phyloP scores from a whole-genome alignment of 23 tunicate genomes.

The Halocynthia roretzi region DNA sequence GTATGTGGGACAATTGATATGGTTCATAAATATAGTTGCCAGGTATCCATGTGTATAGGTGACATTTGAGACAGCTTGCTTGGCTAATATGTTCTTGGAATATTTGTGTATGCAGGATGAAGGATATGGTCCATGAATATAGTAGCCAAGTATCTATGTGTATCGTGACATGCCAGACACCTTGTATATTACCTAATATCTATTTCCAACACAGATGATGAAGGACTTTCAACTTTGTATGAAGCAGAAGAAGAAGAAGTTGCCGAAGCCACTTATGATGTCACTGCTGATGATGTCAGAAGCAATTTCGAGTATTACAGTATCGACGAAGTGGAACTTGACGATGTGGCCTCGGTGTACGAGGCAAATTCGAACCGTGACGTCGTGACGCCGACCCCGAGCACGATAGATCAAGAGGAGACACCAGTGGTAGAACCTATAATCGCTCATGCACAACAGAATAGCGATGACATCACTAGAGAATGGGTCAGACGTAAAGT shows the following conservation, averaged over 20 bases:
- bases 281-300: slow-evolving; percentile 59
- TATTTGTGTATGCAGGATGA: no score
- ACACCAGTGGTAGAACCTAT: no score
- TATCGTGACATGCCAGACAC: no score
- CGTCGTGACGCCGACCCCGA: slow-evolving; percentile 16
- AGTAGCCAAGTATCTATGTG: no score
- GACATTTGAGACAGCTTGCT: no score
- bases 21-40: no score
- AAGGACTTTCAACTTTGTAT: slow-evolving; percentile 77
- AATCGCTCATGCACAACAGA: neutral
- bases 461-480: slow-evolving; percentile 19
- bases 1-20: no score
- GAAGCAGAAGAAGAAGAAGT: slow-evolving; percentile 68
- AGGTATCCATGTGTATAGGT: no score
- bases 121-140: no score
- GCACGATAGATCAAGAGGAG: neutral
- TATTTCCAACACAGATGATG: slow-evolving; percentile 20
- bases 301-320: slow-evolving; percentile 26
- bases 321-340: slow-evolving; percentile 13
- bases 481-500: slow-evolving; percentile 20
- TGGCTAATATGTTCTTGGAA: no score
- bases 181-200: neutral
- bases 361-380: neutral
- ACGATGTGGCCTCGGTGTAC: slow-evolving; percentile 18
- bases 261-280: slow-evolving; percentile 9